Evolutionary conservation across 2,797 vertebrate genomes (phyloP), one percentile per base, ranked within the genome.

Genomic region (Hyperoplus lanceolatus): DNA sequence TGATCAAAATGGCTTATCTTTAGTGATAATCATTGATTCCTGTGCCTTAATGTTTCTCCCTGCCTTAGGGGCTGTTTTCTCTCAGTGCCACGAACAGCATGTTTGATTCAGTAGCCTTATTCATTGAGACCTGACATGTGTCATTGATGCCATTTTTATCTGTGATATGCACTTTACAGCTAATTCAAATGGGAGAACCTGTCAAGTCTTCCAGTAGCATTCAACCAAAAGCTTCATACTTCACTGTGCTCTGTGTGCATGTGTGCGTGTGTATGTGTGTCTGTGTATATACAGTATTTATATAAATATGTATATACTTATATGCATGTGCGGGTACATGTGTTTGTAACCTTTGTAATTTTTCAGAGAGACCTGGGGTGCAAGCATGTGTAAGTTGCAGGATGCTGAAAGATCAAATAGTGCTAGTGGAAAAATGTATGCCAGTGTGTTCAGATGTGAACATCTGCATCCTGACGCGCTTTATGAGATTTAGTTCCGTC

Each of bases 81-180:
- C 73, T 80, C 11, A 70, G 88, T 93, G 88, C 92, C 85, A 89
- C 59, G 50, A 91, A 86, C 83, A 92, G 88, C 90, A 85, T 85
- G 87, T 92, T 89, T 90, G 85, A 93, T 92, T 88, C 83, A 85
- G 87, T 91, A 89, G 92, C 92, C 87, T 91, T 93, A 92, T 91
- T 91, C 90, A 92, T 89, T 91, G 88, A 95, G 87, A 95, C 90
- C 86, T 91, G 90, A 93, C 88, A 87, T 74, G 85, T 93, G 90
- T 93, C 88, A 90, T 65, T 81, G 82, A 87, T 83, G 84, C 85
- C 86, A 92, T 90, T 90, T 29, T 88, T 91, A 87, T 94, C 94
- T 94, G 91, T 95, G 91, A 94, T 93, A 95, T 95, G 95, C 95
- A 96, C 95, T 96, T 96, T 96, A 96, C 93, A 94, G 90, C 91